A percentile compares a stretch with the other conserved stretches of the same genome.
Evolutionary conservation across 2,888 invertebrate species (phyloP).

Genomic region (Hoplodrina blanda): DNA sequence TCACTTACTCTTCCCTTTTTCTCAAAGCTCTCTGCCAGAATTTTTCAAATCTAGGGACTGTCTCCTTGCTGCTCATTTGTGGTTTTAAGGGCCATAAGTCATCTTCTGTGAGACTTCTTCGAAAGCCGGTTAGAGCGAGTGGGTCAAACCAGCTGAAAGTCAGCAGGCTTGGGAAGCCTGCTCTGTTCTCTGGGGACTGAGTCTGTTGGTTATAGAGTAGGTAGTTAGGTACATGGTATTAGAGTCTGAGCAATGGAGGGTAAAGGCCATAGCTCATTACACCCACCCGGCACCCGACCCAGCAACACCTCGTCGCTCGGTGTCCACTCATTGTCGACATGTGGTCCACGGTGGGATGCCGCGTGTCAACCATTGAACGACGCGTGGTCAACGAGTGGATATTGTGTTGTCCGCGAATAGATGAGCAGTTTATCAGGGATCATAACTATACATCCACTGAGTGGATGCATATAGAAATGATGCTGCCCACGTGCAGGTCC

Average conservation of each 20-base stretch:
- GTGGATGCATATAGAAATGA: too few relatives aligned
- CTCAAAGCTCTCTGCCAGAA: conserved; percentile 93
- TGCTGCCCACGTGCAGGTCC: too few relatives aligned
- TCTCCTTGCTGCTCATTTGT: conserved; percentile 93
- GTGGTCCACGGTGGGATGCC: too few relatives aligned
- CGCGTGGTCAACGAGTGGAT: too few relatives aligned
- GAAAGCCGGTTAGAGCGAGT: conserved; percentile 95
- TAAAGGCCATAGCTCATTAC: too few relatives aligned
- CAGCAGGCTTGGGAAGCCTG: conserved; percentile 96
- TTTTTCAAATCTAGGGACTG: conserved; percentile 95
- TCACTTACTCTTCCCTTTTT: conserved; percentile 91
- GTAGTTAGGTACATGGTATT: not conserved
- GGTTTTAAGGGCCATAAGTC: conserved; percentile 97
- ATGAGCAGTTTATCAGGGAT: too few relatives aligned
- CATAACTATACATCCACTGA: too few relatives aligned
- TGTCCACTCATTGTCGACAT: too few relatives aligned
- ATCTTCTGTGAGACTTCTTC: conserved; percentile 93
- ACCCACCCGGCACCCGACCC: too few relatives aligned
- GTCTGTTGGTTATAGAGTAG: conserved; percentile 86
- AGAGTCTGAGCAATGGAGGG: not conserved
- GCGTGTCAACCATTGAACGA: too few relatives aligned
- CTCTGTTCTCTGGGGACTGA: conserved; percentile 95
- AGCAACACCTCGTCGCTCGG: too few relatives aligned
- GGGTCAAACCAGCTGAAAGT: conserved; percentile 97
- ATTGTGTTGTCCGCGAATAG: too few relatives aligned